A percentile compares a stretch with the other conserved stretches of the same genome.
Evolutionary conservation across 2,797 vertebrate genomes (phyloP).

Genomic region (Falco berigora): DNA sequence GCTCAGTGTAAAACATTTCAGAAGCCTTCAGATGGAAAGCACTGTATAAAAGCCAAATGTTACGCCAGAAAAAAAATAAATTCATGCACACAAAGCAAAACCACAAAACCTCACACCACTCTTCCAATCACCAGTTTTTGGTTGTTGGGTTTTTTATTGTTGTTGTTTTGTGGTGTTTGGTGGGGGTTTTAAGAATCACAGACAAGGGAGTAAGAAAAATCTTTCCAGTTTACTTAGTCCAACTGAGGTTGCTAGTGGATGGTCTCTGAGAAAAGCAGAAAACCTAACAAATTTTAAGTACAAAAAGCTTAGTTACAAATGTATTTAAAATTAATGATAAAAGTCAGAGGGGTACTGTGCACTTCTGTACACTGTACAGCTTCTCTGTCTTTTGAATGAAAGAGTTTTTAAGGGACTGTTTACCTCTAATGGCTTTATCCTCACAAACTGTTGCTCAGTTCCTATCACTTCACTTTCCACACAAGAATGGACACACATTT

Average conservation of each 20-base stretch:
- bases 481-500: neutral
- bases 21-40: neutral
- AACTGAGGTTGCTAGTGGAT: neutral
- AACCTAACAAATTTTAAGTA: neutral
- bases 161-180: neutral
- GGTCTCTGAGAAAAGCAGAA: neutral
- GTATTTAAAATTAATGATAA: neutral
- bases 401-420: neutral
- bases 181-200: neutral
- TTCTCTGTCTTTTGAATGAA: neutral
- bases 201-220: neutral
- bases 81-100: neutral
- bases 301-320: neutral
- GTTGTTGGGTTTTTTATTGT: neutral
- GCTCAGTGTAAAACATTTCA: neutral
- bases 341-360: neutral
- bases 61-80: neutral
- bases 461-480: neutral
- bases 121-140: neutral
- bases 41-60: neutral
- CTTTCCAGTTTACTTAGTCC: neutral
- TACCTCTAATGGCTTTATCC: neutral
- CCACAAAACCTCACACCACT: neutral
- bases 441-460: neutral
- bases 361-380: too few species aligned